phyloP scores from a whole-genome alignment of 1,140 invertebrate genomes.

The Drosophila ananassae region DNA sequence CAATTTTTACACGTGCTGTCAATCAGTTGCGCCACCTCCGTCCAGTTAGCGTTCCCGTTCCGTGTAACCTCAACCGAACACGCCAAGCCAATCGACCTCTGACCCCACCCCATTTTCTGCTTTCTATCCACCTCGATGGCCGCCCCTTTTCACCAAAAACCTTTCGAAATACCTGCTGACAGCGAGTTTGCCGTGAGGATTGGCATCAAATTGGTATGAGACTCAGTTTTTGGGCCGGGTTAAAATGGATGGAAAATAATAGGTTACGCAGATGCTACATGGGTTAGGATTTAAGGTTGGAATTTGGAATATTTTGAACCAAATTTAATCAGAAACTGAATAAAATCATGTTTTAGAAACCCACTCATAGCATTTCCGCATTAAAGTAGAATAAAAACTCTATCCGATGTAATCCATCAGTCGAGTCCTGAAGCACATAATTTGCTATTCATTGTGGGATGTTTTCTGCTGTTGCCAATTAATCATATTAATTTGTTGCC shows the following conservation, averaged over 20 bases:
- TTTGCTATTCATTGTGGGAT: neutral
- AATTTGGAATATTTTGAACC: no score
- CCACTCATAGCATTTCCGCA: no score
- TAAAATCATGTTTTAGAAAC: no score
- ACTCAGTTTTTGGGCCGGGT: conserved; percentile 16
- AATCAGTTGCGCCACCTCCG: conserved; percentile 44
- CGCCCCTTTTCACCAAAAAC: neutral
- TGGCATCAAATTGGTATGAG: conserved; percentile 6
- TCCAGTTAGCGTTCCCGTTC: conserved; percentile 22
- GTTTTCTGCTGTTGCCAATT: conserved; percentile 53
- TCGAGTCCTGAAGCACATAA: neutral
- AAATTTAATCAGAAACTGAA: no score
- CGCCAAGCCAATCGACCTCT: conserved; percentile 19
- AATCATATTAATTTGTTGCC: conserved; percentile 78
- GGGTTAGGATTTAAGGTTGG: no score
- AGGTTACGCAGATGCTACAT: no score
- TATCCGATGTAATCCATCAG: neutral
- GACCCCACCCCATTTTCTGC: neutral
- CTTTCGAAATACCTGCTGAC: conserved; percentile 45
- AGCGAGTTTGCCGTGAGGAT: conserved; percentile 19
- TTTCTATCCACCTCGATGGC: neutral
- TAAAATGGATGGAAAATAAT: neutral
- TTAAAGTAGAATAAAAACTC: no score
- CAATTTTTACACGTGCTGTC: conserved; percentile 57
- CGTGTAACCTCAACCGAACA: conserved; percentile 57